Base-by-base conservation (phyloP, 1,140 invertebrate genomes). In the Triops longicaudatus region DNA sequence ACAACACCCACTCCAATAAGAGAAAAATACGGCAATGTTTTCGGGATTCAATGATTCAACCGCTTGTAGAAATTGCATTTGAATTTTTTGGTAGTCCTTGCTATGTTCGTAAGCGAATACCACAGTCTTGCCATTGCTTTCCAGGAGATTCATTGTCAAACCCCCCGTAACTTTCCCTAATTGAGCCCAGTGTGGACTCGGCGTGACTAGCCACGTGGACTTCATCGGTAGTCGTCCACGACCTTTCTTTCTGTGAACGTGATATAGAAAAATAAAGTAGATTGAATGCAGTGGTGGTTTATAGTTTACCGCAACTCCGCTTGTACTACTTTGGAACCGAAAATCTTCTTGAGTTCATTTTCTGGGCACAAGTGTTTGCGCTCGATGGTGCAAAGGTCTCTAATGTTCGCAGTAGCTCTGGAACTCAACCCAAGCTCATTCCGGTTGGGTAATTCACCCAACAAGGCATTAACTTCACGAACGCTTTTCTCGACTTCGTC, bases 31-130 rank as follows among this genome's bases (percentile, higher is more conserved):
- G 75, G 92, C 87, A 80, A 95, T 90, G 82, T 91, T 92, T 80
- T 95, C 91, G 1, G 93, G 91, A 84, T 95, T 90, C 26, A 91
- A 86, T 80, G 89, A 91, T 82, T 94, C 91, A 22, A 95, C 90
- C 74, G 92, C 92, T 79, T 90, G 84, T 31, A 93, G 85, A 82
- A 95, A 96, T 81, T 87, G 85, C 74, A 87, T 86, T 81, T 95
- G 92, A 28, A 92, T 83, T 81, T 90, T 86, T 82, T 91, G 91
- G 83, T 97, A 97, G 22, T 89, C 86, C 31, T 86, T 83, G 82
- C 86, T 92, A 80, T 97, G 94, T 79, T 93, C 91, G 83, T 91
- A 96, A 7, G 88, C 85, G 83, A 96, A 97, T 83, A 91, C 91
- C 63, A 87, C 87, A 73, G 84, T 81, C 17, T 83, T 85, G 79